Evolutionary conservation across 1,140 invertebrate species (phyloP).

Genomic region (Gonatopus flavifemur): DNA sequence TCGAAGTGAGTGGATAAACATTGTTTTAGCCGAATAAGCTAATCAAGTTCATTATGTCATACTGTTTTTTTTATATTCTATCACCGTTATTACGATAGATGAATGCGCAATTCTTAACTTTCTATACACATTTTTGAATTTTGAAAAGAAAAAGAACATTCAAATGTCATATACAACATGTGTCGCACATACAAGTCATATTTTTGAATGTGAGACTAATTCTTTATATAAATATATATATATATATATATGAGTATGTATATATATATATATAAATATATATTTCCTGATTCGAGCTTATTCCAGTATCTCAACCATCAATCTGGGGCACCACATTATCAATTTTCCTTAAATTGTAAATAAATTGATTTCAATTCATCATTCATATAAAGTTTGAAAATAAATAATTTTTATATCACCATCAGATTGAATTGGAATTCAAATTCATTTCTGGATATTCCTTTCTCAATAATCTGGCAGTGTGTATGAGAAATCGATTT

Average conservation of each 20-base stretch:
- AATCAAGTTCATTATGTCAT: too few species aligned
- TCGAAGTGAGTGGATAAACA: too few species aligned
- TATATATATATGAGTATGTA: conserved; percentile 4
- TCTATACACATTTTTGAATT: background rate
- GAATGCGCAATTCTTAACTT: background rate
- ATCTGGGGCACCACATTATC: conserved; percentile 18
- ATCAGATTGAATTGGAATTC: conserved; percentile 35
- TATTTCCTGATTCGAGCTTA: background rate
- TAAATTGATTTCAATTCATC: conserved; percentile 29
- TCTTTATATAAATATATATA: background rate
- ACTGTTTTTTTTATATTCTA: too few species aligned
- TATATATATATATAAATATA: conserved; percentile 8
- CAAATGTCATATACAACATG: background rate
- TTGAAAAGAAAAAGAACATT: background rate
- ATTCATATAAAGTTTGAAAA: conserved; percentile 30
- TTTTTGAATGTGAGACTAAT: background rate
- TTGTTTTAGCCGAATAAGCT: too few species aligned
- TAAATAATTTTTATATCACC: conserved; percentile 32
- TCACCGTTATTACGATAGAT: background rate
- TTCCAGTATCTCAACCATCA: conserved; percentile 10
- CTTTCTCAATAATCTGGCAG: conserved; percentile 18
- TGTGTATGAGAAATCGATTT: conserved; percentile 23
- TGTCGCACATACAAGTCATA: background rate
- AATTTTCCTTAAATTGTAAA: conserved; percentile 17
- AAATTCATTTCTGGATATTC: conserved; percentile 13